Conservation (phyloP, 2,113 vertebrate species). For the Zootoca vivipara region DNA sequence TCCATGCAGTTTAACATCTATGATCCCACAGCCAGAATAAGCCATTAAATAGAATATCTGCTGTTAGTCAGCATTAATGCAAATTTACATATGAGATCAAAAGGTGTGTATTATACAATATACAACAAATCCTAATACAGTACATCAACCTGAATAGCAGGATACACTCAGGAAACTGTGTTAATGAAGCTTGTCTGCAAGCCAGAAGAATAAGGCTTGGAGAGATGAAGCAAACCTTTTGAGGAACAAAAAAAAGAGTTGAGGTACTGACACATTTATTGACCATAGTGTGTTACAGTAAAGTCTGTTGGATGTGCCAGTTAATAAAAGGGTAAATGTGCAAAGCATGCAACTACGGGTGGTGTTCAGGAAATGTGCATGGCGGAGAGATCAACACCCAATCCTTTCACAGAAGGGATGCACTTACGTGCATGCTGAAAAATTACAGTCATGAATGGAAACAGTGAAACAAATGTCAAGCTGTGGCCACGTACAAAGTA, state of each 20-base stretch:
- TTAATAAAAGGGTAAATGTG: slow-evolving; percentile 49
- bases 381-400: slow-evolving; percentile 28
- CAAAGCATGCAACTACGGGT: slow-evolving; percentile 62
- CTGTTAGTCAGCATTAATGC: slow-evolving; percentile 95
- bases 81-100: slow-evolving; percentile 95
- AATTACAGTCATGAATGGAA: slow-evolving; percentile 44
- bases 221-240: slow-evolving; percentile 69
- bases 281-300: slow-evolving; percentile 58
- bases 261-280: slow-evolving; percentile 69
- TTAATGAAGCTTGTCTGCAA: slow-evolving; percentile 78
- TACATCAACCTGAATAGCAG: slow-evolving; percentile 85
- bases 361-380: slow-evolving; percentile 47
- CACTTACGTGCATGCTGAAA: slow-evolving; percentile 36
- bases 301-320: slow-evolving; percentile 52
- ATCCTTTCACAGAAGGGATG: slow-evolving; percentile 48
- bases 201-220: slow-evolving; percentile 80
- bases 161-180: slow-evolving; percentile 75
- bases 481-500: slow-evolving; percentile 58
- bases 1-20: slow-evolving; percentile 94
- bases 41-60: slow-evolving; percentile 92
- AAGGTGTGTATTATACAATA: slow-evolving; percentile 90
- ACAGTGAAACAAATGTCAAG: slow-evolving; percentile 57
- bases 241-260: slow-evolving; percentile 59
- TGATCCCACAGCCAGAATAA: slow-evolving; percentile 92
- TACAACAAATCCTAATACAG: slow-evolving; percentile 86